Percentiles rank a stretch among this genome's conserved stretches.
These are phyloP conservation scores for Oxyteleia sp. DNA, from an alignment of 2,888 invertebrate genomes.

Conservation along the genomic window DNA sequence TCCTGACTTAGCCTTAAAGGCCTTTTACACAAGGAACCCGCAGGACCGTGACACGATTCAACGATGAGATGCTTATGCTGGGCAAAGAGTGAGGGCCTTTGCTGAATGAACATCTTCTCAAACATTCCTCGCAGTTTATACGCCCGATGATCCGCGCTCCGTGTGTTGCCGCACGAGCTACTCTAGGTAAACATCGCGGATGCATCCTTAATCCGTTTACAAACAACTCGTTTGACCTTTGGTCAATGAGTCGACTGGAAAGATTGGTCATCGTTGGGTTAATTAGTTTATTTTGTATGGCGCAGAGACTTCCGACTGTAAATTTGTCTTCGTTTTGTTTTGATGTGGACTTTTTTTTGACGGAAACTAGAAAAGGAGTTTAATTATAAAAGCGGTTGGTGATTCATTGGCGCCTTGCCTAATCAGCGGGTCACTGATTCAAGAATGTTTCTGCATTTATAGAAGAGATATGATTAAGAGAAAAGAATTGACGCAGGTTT, in stretches of 20 bases:
- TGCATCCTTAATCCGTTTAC: constrained; percentile 54
- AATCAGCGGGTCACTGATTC: background rate
- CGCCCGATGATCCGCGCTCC: constrained; percentile 15
- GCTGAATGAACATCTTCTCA: constrained; percentile 74
- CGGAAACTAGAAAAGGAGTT: background rate
- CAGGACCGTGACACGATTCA: constrained; percentile 78
- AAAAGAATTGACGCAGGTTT: constrained; percentile 2
- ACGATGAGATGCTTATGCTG: constrained; percentile 73
- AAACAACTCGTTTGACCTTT: constrained; percentile 55
- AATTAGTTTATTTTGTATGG: constrained; percentile 47
- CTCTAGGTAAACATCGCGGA: constrained; percentile 59
- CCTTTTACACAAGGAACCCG: constrained; percentile 72
- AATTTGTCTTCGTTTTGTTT: background rate
- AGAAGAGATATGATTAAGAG: too few relatives aligned
- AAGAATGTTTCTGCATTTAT: constrained; percentile 16
- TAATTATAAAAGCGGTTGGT: background rate
- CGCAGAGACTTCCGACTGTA: too few relatives aligned
- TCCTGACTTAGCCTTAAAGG: constrained; percentile 68
- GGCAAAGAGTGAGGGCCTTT: constrained; percentile 49
- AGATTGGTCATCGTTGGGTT: constrained; percentile 12
- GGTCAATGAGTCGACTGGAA: constrained; percentile 41
- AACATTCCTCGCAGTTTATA: constrained; percentile 63
- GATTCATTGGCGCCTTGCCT: background rate
- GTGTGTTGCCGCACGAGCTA: constrained; percentile 23
- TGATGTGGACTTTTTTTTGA: too few relatives aligned